phyloP scores from a whole-genome alignment of 2,797 vertebrate genomes.

The Pteronotus mesoamericanus region DNA sequence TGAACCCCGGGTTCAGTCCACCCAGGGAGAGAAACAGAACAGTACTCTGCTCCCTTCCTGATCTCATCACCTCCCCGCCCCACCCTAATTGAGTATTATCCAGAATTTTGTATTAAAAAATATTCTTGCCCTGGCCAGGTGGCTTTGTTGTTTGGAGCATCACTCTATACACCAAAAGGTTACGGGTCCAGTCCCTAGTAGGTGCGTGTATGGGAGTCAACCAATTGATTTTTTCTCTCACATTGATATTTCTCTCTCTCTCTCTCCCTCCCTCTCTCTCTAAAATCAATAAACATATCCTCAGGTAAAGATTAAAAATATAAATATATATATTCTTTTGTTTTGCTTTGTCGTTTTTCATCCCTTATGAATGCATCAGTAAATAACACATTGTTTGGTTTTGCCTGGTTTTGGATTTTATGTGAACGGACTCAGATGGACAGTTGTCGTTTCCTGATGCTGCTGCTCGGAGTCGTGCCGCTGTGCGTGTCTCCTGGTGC shows the following conservation, averaged over 20 bases:
- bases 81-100: background rate
- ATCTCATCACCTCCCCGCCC: no score
- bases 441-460: background rate
- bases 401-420: background rate
- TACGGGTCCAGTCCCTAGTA: background rate
- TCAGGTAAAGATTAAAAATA: background rate
- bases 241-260: background rate
- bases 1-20: background rate
- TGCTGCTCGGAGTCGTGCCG: background rate
- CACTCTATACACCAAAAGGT: background rate
- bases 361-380: background rate
- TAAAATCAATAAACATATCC: background rate
- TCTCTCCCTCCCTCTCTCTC: background rate
- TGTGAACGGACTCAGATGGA: background rate
- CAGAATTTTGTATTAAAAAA: background rate
- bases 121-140: background rate
- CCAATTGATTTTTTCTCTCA: no score
- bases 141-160: background rate
- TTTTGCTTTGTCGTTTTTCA: background rate
- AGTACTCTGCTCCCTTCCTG: background rate
- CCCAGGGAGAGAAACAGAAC: background rate
- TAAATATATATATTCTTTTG: no score
- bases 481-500: background rate
- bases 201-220: no score
- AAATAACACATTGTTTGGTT: background rate